A percentile compares a stretch with the other conserved stretches of the same genome.
These are phyloP conservation scores for Aleiodes alternator DNA, from an alignment of 2,888 invertebrate genomes.

Conservation along the genomic window DNA sequence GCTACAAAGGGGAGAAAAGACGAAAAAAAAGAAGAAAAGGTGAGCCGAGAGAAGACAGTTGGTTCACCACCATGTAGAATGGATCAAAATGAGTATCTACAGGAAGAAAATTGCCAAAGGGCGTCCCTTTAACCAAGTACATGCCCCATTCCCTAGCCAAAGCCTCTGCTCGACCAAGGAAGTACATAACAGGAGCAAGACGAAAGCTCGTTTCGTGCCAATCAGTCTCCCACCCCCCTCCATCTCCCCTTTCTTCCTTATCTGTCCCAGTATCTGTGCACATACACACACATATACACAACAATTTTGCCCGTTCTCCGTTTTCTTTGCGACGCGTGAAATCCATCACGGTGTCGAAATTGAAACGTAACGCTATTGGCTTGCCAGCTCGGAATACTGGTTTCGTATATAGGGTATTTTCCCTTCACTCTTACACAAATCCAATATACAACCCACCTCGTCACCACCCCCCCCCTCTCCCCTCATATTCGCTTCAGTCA, in stretches of 20 bases:
- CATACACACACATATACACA: constrained; percentile 28
- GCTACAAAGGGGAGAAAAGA: too few relatives aligned
- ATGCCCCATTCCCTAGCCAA: background rate
- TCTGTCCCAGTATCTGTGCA: constrained; percentile 12
- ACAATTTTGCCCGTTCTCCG: constrained; percentile 30
- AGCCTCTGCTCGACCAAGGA: constrained; percentile 35
- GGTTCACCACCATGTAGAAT: background rate
- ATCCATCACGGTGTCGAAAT: constrained; percentile 65
- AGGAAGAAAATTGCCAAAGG: constrained; percentile 34
- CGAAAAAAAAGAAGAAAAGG: background rate
- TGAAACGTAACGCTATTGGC: constrained; percentile 65
- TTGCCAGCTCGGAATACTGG: constrained; percentile 36
- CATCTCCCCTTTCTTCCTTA: constrained; percentile 35
- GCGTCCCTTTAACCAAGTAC: constrained; percentile 30
- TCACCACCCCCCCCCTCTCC: constrained; percentile 13
- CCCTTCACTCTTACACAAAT: constrained; percentile 32
- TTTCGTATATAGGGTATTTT: constrained; percentile 6
- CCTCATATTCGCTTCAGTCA: constrained; percentile 5
- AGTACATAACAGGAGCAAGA: constrained; percentile 39
- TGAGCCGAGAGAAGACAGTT: constrained; percentile 7
- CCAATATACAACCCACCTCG: constrained; percentile 18
- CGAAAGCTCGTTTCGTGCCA: constrained; percentile 56
- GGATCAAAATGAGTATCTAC: constrained; percentile 36
- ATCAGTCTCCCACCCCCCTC: constrained; percentile 51
- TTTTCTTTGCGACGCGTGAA: constrained; percentile 50